phyloP scores from a whole-genome alignment of 2,888 invertebrate species.

The Chydorus sphaericus region DNA sequence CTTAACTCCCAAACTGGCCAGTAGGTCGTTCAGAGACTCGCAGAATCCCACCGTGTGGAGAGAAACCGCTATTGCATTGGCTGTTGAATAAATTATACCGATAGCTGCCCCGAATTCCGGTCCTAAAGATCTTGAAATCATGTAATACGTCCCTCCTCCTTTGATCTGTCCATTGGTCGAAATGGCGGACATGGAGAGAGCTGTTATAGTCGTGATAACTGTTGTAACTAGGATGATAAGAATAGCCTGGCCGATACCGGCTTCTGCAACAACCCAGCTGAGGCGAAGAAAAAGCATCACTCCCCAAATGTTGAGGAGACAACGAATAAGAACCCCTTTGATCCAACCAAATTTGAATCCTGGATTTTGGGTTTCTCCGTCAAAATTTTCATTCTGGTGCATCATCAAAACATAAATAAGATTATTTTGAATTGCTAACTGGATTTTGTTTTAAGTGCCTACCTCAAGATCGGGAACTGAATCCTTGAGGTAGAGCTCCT shows the following conservation, averaged over 20 bases:
- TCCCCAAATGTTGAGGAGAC: conserved; percentile 91
- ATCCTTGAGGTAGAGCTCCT: conserved; percentile 68
- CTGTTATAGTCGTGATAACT: conserved; percentile 77
- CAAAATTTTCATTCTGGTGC: not conserved
- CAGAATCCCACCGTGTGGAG: conserved; percentile 45
- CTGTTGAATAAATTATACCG: conserved; percentile 44
- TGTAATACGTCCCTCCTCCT: conserved; percentile 45
- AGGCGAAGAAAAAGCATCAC: conserved; percentile 96
- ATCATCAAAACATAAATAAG: not conserved
- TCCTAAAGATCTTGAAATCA: conserved; percentile 28
- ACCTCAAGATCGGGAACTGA: too few relatives aligned
- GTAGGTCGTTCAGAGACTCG: conserved; percentile 27
- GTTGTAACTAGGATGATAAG: conserved; percentile 66
- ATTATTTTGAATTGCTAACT: too few relatives aligned
- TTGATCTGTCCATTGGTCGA: conserved; percentile 95
- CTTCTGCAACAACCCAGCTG: conserved; percentile 93
- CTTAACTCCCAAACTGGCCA: conserved; percentile 14
- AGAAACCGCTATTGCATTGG: conserved; percentile 42
- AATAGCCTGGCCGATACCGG: conserved; percentile 60
- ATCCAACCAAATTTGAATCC: conserved; percentile 88
- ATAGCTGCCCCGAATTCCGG: conserved; percentile 46
- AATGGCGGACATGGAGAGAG: conserved; percentile 93
- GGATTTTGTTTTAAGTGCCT: too few relatives aligned
- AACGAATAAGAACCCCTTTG: conserved; percentile 60
- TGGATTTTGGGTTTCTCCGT: too few relatives aligned